Conservation (phyloP, 2,113 vertebrate species). For the Panurus biarmicus region DNA sequence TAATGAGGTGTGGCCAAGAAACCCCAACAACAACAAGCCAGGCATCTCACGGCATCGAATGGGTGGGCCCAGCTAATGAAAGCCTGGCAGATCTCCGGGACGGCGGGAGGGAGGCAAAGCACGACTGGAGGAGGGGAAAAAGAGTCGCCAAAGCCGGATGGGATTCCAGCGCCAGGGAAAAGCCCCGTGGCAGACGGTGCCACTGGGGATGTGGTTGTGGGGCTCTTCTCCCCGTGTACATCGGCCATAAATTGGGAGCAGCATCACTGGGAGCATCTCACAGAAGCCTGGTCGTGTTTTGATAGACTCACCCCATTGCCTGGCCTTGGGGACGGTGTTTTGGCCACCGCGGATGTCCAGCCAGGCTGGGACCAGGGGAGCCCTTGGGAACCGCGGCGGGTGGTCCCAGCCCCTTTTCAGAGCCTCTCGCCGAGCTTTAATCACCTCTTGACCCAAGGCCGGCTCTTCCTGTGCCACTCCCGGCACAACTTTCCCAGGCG, state of each 20-base stretch:
- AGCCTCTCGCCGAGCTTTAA: neutral
- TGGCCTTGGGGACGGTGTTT: accelerated
- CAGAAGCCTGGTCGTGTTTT: neutral
- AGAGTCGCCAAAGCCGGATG: accelerated
- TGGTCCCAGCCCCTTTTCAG: neutral
- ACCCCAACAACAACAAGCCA: neutral
- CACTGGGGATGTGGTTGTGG: accelerated
- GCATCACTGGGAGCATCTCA: neutral
- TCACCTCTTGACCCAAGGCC: neutral
- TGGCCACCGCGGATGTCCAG: neutral
- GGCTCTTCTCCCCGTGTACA: neutral
- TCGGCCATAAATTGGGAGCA: neutral
- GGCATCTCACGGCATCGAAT: neutral
- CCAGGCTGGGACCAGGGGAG: neutral
- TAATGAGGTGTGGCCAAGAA: conserved; percentile 10
- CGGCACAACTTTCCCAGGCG: neutral
- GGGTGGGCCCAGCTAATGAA: neutral
- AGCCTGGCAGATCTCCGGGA: neutral
- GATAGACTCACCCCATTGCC: neutral
- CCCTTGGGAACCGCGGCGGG: neutral
- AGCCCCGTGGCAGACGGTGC: accelerated
- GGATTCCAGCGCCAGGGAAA: neutral
- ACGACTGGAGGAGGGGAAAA: neutral
- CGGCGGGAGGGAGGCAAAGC: neutral
- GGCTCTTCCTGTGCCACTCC: neutral